These are phyloP conservation scores for Pelecanus crispus DNA, from an alignment of 2,113 vertebrate species.

Conservation along the genomic window DNA sequence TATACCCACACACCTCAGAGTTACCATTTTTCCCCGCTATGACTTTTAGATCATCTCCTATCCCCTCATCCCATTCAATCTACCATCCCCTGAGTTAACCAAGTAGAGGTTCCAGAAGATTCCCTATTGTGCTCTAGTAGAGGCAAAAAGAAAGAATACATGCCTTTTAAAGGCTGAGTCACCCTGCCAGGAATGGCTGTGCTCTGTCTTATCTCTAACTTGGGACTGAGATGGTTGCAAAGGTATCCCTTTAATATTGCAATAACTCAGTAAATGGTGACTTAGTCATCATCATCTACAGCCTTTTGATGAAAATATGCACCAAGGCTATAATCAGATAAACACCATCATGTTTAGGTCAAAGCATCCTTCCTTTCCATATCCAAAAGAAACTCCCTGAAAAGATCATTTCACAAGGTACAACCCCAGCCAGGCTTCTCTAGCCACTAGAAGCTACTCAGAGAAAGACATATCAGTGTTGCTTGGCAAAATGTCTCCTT, in stretches of 20 bases:
- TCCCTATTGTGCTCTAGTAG: neutral
- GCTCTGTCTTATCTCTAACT: neutral
- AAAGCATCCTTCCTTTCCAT: neutral
- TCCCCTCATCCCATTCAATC: neutral
- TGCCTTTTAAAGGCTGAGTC: neutral
- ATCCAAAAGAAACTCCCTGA: neutral
- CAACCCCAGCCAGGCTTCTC: neutral
- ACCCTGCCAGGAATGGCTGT: neutral
- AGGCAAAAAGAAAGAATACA: neutral
- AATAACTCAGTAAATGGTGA: neutral
- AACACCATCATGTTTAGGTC: neutral
- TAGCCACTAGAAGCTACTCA: neutral
- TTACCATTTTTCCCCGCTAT: fast-evolving
- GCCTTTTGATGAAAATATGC: neutral
- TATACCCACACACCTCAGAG: neutral
- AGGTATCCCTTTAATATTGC: neutral
- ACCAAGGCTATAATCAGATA: neutral
- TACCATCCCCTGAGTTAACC: neutral
- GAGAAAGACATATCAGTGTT: neutral
- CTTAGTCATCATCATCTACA: neutral
- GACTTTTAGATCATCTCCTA: neutral
- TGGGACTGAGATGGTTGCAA: neutral
- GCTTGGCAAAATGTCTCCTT: neutral
- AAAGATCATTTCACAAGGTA: neutral
- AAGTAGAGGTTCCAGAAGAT: neutral